Evolutionary conservation across 2,797 vertebrate species (phyloP), one percentile per base, ranked within the genome.

Genomic region (Gephyroberyx darwinii): DNA sequence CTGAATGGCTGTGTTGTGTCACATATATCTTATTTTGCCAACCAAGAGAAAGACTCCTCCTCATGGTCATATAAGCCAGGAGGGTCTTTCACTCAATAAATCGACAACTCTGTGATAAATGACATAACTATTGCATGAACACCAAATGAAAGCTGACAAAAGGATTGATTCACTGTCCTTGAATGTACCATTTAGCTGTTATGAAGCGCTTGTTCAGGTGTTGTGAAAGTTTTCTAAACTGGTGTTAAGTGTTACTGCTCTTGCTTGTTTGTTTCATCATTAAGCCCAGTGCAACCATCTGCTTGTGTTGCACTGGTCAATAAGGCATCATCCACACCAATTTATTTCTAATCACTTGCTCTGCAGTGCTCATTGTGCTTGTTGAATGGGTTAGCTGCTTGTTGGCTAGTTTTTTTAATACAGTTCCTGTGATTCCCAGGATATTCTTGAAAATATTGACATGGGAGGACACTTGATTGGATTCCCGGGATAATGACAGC

Each of bases 261-360:
- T 55, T 13, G 10, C n/a, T 71, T 56, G 37, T 69, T 77, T 56
- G 31, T 69, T 59, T 71, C 52, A 76, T 59, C 43, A 62, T 51
- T 57, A 55, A 43, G 50, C 41, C 1, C 13, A 9, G 56, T 51
- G 45, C 45, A 50, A 39, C 48, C 55, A 33, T 59, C 73, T 56
- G 48, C 64, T 70, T 63, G 50, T 81, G 26, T 64, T 71, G 64
- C 62, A 70, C 54, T 73, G 58, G 66, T 82, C 82, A 77, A 71
- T 71, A 73, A 79, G 62, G 14, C 62, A 70, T 82, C 67, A 81
- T 65, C 20, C 52, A 63, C 60, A 68, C 53, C 39, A 62, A 74
- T 80, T 74, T 74, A 84, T 80, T 78, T 74, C 35, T 55, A 75
- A 84, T 81, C 72, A 84, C 76, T 86, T 79, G 74, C 66, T 74